Base-by-base conservation (phyloP, 2,113 vertebrate species). In the Suricata suricatta region DNA sequence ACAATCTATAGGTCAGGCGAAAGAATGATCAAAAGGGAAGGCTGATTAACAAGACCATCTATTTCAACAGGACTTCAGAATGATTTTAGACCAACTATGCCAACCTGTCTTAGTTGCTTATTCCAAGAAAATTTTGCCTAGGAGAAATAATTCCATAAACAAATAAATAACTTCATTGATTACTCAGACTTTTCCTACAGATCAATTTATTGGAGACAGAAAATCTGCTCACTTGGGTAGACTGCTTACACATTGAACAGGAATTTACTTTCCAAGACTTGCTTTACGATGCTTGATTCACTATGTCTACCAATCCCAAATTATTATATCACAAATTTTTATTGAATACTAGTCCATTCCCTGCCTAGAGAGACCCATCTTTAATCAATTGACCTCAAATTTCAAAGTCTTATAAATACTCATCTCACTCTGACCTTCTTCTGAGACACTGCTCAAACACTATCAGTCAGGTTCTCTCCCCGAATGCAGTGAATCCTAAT, bases 161-260 rank as follows among this genome's bases (percentile, higher is more conserved):
- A 4, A 93, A 87, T 82, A 60, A 60, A 74, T 84, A 91, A 38
- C 17, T 68, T 91, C 47, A 86, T 23, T 54, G 8, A 54, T 94
- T 89, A 19, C 13, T 92, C 35, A 91, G 35, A 1, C 66, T 84
- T 94, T 95, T 88, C 10, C 29, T 85, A 4, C 10, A 84, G 33
- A 84, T 80, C 63, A 68, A 38, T 74, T 94, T 92, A 63, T 85
- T 92, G 50, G n/a, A 71, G 35, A 86, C 8, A 96, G 63, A 92
- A 92, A 44, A 74, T 77, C 7, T 76, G 1, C 9, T 82, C 17
- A 38, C 9, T 15, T 82, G 44, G 16, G 15, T 21, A 77, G 90
- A 90, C 6, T 92, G 7, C 5, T 97, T 23, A n/a, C 57, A 69
- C 85, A 68, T 69, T 16, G 84, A 87, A 60, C 1, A 83, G 10